These are phyloP conservation scores for Protobothrops flavoviridis DNA, from an alignment of 2,113 vertebrate species.

Conservation along the genomic window DNA sequence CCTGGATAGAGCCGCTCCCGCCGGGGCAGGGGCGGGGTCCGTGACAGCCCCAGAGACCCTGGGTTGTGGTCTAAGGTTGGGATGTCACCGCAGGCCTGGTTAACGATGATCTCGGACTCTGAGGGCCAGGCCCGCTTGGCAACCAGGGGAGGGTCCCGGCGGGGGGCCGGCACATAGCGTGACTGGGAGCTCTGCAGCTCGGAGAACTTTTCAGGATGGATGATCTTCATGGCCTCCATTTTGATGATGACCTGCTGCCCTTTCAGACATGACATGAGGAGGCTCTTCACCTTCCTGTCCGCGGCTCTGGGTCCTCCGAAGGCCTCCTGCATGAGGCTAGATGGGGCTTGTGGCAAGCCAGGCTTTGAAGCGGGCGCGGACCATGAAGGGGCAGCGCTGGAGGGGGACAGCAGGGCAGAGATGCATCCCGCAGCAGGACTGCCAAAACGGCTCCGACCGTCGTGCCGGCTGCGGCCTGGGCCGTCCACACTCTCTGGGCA, in stretches of 20 bases:
- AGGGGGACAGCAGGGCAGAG: slow-evolving; percentile 17
- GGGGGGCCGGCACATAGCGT: slow-evolving; percentile 73
- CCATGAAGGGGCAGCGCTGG: slow-evolving; percentile 24
- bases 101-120: slow-evolving; percentile 95
- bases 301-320: slow-evolving; percentile 64
- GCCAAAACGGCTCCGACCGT: neutral
- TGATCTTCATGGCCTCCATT: slow-evolving; percentile 98
- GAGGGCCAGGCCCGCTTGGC: slow-evolving; percentile 84
- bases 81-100: slow-evolving; percentile 87
- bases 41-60: slow-evolving; percentile 64
- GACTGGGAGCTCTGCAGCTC: slow-evolving; percentile 70
- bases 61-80: slow-evolving; percentile 65
- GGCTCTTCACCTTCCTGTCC: slow-evolving; percentile 72
- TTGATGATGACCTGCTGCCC: slow-evolving; percentile 95
- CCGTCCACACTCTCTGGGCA: neutral
- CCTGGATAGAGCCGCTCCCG: slow-evolving; percentile 81
- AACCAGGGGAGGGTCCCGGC: slow-evolving; percentile 80
- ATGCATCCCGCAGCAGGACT: slow-evolving; percentile 46
- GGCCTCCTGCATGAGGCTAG: slow-evolving; percentile 75
- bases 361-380: slow-evolving; percentile 58
- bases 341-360: slow-evolving; percentile 41
- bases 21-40: slow-evolving; percentile 76
- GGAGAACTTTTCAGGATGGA: slow-evolving; percentile 95
- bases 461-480: neutral
- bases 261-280: slow-evolving; percentile 97